These are phyloP conservation scores for Teleogryllus oceanicus DNA, from an alignment of 2,888 invertebrate species.

Conservation along the genomic window DNA sequence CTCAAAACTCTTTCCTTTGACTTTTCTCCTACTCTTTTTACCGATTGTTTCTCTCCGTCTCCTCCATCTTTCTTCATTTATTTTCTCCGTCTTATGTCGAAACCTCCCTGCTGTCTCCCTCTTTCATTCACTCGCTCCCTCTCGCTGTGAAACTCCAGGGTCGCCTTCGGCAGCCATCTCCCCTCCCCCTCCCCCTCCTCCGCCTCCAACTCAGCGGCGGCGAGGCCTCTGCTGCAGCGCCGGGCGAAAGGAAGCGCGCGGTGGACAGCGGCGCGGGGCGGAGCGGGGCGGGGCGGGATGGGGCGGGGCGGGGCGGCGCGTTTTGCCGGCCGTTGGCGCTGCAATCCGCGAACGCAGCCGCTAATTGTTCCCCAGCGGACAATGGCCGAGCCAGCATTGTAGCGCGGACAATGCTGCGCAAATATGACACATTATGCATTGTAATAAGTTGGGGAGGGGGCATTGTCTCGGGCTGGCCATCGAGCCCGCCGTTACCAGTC, in stretches of 20 bases:
- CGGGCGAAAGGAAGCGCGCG: not conserved
- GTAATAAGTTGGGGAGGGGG: slow-evolving; percentile 6
- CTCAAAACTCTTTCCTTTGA: too few species aligned
- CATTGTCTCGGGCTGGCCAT: slow-evolving; percentile 6
- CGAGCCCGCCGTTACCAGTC: not conserved
- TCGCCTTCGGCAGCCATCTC: too few species aligned
- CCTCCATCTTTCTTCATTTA: too few species aligned
- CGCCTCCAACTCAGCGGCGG: not conserved
- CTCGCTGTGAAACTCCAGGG: too few species aligned
- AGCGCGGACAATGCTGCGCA: slow-evolving; percentile 10
- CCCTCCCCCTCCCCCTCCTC: not conserved
- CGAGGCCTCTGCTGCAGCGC: too few species aligned
- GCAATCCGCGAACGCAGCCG: slow-evolving; percentile 7
- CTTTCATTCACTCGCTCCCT: too few species aligned
- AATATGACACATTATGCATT: slow-evolving; percentile 18
- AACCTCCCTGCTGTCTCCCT: too few species aligned
- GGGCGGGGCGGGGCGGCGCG: too few species aligned
- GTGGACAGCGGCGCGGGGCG: not conserved
- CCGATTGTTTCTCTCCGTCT: too few species aligned
- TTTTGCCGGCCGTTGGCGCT: slow-evolving; percentile 8
- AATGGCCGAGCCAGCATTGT: slow-evolving; percentile 1
- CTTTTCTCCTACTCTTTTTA: too few species aligned
- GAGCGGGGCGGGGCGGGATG: not conserved
- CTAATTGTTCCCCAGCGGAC: slow-evolving; percentile 10
- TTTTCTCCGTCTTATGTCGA: too few species aligned